A percentile compares a stretch with the other conserved stretches of the same genome.
phyloP scores from a whole-genome alignment of 2,888 invertebrate species.

The Leucophenga maculata region DNA sequence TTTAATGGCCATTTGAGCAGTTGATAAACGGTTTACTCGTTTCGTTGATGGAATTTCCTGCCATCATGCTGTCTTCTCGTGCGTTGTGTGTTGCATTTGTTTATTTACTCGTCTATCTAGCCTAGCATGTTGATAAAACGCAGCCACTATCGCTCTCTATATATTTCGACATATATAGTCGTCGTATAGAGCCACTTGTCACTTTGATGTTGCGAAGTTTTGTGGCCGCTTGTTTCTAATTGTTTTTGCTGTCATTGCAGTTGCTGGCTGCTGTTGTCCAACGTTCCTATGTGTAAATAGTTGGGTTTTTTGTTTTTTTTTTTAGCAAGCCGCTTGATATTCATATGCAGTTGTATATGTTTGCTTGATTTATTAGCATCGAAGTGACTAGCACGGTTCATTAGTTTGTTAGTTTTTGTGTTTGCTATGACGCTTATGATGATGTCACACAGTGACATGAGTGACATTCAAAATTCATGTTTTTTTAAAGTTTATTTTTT shows the following conservation, averaged over 20 bases:
- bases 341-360: constrained; percentile 6
- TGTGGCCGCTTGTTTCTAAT: not conserved
- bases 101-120: constrained; percentile 14
- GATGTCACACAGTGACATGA: constrained; percentile 15
- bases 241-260: not conserved
- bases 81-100: not conserved
- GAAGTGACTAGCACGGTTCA: not conserved
- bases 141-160: constrained; percentile 19
- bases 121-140: not conserved
- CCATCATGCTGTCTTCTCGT: constrained; percentile 31
- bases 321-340: not conserved
- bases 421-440: constrained; percentile 35
- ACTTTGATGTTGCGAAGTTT: constrained; percentile 9
- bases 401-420: constrained; percentile 8
- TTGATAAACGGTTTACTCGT: constrained; percentile 71
- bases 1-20: constrained; percentile 72
- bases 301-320: not conserved
- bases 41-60: constrained; percentile 63
- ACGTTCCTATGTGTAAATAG: not conserved
- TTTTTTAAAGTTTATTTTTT: too few species aligned
- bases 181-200: constrained; percentile 22
- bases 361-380: constrained; percentile 11
- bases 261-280: constrained; percentile 8
- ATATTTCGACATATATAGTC: constrained; percentile 18
- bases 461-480: not conserved